Evolutionary conservation across 2,113 vertebrate species (phyloP).

Genomic region (Lanius ludovicianus): DNA sequence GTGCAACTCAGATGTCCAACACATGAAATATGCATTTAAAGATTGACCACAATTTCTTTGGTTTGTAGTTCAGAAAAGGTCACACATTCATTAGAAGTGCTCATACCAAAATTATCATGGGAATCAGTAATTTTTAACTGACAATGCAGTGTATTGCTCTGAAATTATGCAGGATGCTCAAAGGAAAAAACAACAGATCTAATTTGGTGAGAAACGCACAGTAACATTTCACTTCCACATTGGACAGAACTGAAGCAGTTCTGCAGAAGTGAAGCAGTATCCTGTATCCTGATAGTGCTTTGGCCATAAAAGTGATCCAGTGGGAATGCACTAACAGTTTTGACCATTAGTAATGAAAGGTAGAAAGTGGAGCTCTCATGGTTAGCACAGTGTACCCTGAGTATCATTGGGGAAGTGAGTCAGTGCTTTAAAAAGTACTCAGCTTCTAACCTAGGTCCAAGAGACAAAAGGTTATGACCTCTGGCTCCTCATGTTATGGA

Average conservation of each 20-base stretch:
- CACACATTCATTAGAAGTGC: not conserved
- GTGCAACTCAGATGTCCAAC: not conserved
- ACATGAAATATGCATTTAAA: not conserved
- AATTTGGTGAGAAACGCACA: not conserved
- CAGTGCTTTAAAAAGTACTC: not conserved
- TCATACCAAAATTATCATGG: not conserved
- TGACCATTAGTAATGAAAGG: not conserved
- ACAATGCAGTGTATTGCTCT: not conserved
- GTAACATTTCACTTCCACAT: not conserved
- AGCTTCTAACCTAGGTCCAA: not conserved
- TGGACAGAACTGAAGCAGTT: not conserved
- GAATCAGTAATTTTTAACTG: not conserved
- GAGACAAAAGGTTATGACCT: not conserved
- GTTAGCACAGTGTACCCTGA: not conserved
- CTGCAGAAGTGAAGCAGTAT: not conserved
- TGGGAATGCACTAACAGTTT: not conserved
- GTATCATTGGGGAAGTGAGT: not conserved
- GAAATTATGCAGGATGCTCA: not conserved
- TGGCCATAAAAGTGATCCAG: not conserved
- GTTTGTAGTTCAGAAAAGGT: not conserved
- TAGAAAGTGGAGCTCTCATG: not conserved
- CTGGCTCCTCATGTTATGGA: not conserved
- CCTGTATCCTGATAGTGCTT: not conserved
- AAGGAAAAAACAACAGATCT: not conserved
- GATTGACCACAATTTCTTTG: not conserved